These are phyloP conservation scores for Nemopilema nomurai DNA, from an alignment of 30 jellyfish, hydroid and myxozoan genomes.

Conservation along the genomic window DNA sequence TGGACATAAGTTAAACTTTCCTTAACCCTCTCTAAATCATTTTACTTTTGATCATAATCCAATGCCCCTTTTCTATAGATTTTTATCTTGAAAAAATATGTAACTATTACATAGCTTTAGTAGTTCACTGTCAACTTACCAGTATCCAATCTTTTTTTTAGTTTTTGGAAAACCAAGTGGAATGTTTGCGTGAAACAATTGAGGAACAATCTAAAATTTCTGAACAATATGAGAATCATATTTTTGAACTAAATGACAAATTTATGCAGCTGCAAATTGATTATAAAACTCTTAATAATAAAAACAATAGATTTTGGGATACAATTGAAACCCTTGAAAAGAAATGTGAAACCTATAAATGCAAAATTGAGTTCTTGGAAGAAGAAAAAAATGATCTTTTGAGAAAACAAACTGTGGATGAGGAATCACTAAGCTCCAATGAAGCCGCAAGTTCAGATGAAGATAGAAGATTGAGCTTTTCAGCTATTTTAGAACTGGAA, in stretches of 20 bases:
- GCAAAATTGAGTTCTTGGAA: slow-evolving; percentile 42
- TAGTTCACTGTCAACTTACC: not conserved
- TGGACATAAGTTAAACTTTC: too few species aligned
- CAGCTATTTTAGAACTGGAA: slow-evolving; percentile 37
- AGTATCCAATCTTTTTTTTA: slow-evolving; percentile 15
- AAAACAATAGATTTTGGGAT: slow-evolving; percentile 82
- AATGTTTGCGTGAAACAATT: slow-evolving; percentile 68
- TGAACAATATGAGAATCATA: slow-evolving; percentile 77
- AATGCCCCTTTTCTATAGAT: too few species aligned
- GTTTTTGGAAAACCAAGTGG: slow-evolving; percentile 82
- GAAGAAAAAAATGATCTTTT: slow-evolving; percentile 31
- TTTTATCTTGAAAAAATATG: too few species aligned
- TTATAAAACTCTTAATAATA: slow-evolving; percentile 53
- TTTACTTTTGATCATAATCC: too few species aligned
- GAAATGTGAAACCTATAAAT: slow-evolving; percentile 73
- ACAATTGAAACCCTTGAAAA: slow-evolving; percentile 81
- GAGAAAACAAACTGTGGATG: not conserved
- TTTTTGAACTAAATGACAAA: slow-evolving; percentile 67
- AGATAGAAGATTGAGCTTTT: not conserved
- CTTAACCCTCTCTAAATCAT: too few species aligned
- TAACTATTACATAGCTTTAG: too few species aligned
- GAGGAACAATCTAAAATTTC: slow-evolving; percentile 47
- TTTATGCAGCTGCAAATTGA: slow-evolving; percentile 67
- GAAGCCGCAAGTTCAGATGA: not conserved
- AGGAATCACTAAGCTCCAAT: not conserved